Evolutionary conservation across 2,888 invertebrate genomes (phyloP).

Genomic region (Aphodius granarius): DNA sequence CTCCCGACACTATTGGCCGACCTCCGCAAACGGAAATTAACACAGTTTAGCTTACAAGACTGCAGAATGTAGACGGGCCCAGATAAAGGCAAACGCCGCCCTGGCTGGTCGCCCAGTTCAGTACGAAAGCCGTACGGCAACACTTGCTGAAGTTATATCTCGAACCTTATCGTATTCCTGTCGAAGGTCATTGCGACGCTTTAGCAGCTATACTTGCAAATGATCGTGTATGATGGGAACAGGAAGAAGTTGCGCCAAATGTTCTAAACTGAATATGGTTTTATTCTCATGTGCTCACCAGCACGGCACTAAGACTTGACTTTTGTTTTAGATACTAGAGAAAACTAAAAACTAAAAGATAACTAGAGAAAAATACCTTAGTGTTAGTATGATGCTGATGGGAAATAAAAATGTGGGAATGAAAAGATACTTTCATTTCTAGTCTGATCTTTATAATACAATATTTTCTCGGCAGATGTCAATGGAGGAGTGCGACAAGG

Average conservation of each 20-base stretch:
- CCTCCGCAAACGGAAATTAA: constrained; percentile 40
- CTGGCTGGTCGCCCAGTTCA: constrained; percentile 17
- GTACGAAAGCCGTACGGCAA: neutral
- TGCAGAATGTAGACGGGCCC: constrained; percentile 12
- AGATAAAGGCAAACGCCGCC: neutral
- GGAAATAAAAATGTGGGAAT: too few relatives aligned
- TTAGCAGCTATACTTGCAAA: neutral
- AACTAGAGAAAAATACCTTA: too few relatives aligned
- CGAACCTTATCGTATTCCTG: constrained; percentile 16
- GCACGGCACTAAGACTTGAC: too few relatives aligned
- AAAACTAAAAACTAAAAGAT: too few relatives aligned
- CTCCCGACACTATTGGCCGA: constrained; percentile 29
- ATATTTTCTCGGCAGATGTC: constrained; percentile 34
- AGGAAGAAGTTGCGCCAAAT: neutral
- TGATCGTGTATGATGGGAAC: neutral
- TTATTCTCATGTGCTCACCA: too few relatives aligned
- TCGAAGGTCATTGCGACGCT: neutral
- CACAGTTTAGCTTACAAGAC: constrained; percentile 36
- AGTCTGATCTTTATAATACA: neutral
- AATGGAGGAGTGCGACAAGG: constrained; percentile 46
- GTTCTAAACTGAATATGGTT: neutral
- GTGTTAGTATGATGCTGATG: too few relatives aligned
- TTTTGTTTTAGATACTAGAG: too few relatives aligned
- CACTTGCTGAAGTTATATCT: constrained; percentile 19
- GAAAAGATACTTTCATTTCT: too few relatives aligned